Evolutionary conservation across 2,113 vertebrate species (phyloP).

Genomic region (Neodontobutis hainanensis): DNA sequence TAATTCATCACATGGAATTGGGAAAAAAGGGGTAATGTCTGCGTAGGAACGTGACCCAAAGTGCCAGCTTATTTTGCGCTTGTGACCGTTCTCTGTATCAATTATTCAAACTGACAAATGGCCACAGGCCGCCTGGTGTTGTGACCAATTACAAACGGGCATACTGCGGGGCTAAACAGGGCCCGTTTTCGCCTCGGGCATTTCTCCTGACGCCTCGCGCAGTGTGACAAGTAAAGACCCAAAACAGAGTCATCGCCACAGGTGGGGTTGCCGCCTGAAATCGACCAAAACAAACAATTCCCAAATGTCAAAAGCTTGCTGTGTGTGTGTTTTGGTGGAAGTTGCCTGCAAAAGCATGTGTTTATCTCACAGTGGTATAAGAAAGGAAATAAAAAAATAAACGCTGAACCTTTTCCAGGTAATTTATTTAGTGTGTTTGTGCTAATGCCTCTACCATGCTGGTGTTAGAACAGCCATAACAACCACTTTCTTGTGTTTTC

Average conservation of each 20-base stretch:
- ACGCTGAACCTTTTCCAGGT: conserved; percentile 38
- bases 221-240: conserved; percentile 71
- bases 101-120: conserved; percentile 76
- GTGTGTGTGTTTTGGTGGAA: conserved; percentile 11
- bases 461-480: conserved; percentile 15
- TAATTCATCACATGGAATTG: conserved; percentile 41
- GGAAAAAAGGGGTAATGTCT: conserved; percentile 12
- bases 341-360: conserved; percentile 5
- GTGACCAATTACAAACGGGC: conserved; percentile 76
- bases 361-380: conserved; percentile 15
- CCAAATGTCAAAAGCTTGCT: conserved; percentile 63
- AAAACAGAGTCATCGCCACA: conserved; percentile 71
- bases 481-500: conserved; percentile 56
- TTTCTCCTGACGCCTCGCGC: conserved; percentile 60
- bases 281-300: conserved; percentile 68
- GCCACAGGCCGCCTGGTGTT: conserved; percentile 71
- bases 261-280: conserved; percentile 62
- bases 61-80: conserved; percentile 54
- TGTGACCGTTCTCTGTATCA: conserved; percentile 68
- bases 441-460: conserved; percentile 1
- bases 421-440: conserved; percentile 31
- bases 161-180: conserved; percentile 72
- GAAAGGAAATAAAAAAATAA: not conserved
- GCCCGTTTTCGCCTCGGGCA: conserved; percentile 60
- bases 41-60: conserved; percentile 39